Base-by-base conservation (phyloP, 2,113 vertebrate species). In the Pygoscelis adeliae region DNA sequence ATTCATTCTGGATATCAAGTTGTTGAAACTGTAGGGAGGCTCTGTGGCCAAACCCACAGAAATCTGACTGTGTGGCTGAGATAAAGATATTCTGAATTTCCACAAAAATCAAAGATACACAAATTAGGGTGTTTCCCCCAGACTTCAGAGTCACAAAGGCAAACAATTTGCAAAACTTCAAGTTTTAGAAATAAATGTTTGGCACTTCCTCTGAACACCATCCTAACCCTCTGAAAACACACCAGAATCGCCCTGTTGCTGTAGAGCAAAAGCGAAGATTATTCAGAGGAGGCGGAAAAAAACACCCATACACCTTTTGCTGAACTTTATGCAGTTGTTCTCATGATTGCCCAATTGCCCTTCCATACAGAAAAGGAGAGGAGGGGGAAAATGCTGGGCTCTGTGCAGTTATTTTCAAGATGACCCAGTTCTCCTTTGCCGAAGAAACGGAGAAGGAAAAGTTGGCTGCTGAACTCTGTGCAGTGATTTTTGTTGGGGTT, bases 41-140 rank as follows among this genome's bases (percentile, higher is more conserved):
- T 81, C 80, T 73, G 79, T 93, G 95, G 95, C 93, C 93, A 92
- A 97, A 97, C 59, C 85, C 91, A 86, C 87, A 91, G 95, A 93
- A 96, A 95, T 80, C 91, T 62, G 82, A 59, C 79, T 81, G 72
- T 56, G 22, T 50, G 89, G 71, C 36, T 89, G 94, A 82, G 92
- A 96, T 96, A 96, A 97, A 96, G 95, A 86, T 93, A 62, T 95
- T 46, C 72, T 58, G 46, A 44, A 79, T 97, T 95, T 93, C 77
- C 71, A 62, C 89, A 58, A 44, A 83, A 96, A 87, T 92, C 91
- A 95, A 85, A 92, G 62, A 34, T 36, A 19, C 90, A 91, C 94
- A 91, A 97, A 97, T 96, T 44, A 83, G 46, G 62, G 86, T 66
- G 84, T 89, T 91, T 20, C 6, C 16, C 62, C 59, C 19, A 69